phyloP scores from a whole-genome alignment of 2,888 invertebrate genomes.

The Leptogaster cylindrica region DNA sequence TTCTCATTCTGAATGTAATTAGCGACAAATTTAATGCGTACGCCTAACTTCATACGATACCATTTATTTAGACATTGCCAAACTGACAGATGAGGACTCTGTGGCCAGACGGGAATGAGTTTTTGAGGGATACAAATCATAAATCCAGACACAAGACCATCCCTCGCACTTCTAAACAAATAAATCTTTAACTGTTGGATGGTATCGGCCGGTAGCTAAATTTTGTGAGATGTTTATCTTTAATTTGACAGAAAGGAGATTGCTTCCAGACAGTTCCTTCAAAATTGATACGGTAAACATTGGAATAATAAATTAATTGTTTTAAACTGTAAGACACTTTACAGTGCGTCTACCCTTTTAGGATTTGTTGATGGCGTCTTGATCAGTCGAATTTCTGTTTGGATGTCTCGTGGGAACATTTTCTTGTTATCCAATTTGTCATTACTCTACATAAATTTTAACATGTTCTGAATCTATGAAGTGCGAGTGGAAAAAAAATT shows the following conservation, averaged over 20 bases:
- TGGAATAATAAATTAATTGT: no score
- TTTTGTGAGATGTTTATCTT: constrained; percentile 30
- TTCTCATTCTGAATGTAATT: constrained; percentile 39
- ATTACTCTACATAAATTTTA: no score
- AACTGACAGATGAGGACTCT: constrained; percentile 34
- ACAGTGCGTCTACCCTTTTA: no score
- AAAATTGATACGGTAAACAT: no score
- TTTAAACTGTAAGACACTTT: no score
- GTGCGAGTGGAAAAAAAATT: no score
- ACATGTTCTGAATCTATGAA: no score
- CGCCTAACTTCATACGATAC: constrained; percentile 25
- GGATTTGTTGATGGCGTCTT: no score
- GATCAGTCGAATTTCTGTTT: no score
- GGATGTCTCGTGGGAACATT: no score
- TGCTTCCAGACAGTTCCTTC: no score
- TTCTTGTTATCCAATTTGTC: no score
- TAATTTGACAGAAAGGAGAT: constrained; percentile 5
- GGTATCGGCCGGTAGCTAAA: constrained; percentile 3
- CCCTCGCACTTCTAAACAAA: constrained; percentile 35
- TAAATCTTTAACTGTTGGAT: constrained; percentile 25
- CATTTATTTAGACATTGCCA: constrained; percentile 32
- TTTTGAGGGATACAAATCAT: constrained; percentile 29
- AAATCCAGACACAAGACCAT: constrained; percentile 10
- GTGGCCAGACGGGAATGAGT: constrained; percentile 7
- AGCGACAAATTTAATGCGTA: constrained; percentile 40